A percentile compares a stretch with the other conserved stretches of the same genome.
Conservation (phyloP, 2,888 invertebrate genomes). For the Ephialtes manifestator region DNA sequence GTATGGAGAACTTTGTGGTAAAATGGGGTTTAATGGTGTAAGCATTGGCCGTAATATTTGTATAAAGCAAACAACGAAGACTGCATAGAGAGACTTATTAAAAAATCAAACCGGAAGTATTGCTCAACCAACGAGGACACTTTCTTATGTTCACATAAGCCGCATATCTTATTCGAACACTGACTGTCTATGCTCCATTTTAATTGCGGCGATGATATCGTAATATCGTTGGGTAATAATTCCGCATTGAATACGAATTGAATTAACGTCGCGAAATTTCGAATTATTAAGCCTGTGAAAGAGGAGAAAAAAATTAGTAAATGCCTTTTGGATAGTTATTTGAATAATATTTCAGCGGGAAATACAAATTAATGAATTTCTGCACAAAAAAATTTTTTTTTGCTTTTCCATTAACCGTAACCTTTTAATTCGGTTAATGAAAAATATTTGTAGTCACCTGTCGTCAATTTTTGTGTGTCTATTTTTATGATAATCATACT, state of each 20-base stretch:
- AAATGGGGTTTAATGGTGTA: neutral
- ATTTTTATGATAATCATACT: neutral
- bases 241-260: conserved; percentile 4
- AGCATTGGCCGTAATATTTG: neutral
- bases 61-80: neutral
- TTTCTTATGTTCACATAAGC: conserved; percentile 31
- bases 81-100: neutral
- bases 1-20: neutral
- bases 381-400: no score
- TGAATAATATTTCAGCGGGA: neutral
- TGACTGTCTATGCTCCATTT: conserved; percentile 25
- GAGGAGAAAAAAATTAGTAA: neutral
- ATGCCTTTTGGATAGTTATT: neutral
- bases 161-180: conserved; percentile 32
- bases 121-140: conserved; percentile 44
- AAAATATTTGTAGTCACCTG: neutral
- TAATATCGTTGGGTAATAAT: conserved; percentile 5
- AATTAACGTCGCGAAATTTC: conserved; percentile 19
- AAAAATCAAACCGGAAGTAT: conserved; percentile 52
- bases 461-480: neutral
- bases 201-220: conserved; percentile 1
- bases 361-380: neutral
- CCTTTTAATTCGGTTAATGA: no score
- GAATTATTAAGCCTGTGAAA: neutral
- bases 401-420: no score